These are phyloP conservation scores for Microctenopoma lineatum DNA, from an alignment of 2,797 vertebrate species.

Conservation along the genomic window DNA sequence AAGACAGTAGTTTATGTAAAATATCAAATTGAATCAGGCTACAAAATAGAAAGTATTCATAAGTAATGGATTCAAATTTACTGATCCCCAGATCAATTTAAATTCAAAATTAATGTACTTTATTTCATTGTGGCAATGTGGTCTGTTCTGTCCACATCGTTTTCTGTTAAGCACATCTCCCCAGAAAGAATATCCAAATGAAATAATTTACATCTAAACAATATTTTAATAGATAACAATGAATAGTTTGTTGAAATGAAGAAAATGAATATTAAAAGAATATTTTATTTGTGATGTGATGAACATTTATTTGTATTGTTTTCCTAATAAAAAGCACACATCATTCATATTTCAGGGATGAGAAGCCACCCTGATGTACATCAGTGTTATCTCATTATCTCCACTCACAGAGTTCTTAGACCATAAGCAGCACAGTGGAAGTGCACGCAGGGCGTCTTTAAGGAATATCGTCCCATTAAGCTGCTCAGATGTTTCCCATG, in stretches of 20 bases:
- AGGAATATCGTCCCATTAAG: slow-evolving; percentile 60
- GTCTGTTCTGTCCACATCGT: too few relatives aligned
- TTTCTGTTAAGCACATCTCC: neutral
- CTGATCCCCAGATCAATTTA: too few relatives aligned
- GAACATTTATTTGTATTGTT: neutral
- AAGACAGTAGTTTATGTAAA: too few relatives aligned
- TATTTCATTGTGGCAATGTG: too few relatives aligned
- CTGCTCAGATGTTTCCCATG: slow-evolving; percentile 40
- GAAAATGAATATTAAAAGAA: neutral
- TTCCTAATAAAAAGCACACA: neutral
- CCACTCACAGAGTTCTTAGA: slow-evolving; percentile 41
- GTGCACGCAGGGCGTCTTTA: slow-evolving; percentile 38
- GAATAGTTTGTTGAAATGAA: neutral
- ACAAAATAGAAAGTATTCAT: too few relatives aligned
- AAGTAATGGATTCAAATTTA: too few relatives aligned
- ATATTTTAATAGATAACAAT: neutral
- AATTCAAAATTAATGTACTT: too few relatives aligned
- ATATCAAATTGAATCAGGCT: too few relatives aligned
- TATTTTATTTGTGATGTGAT: neutral
- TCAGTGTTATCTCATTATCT: slow-evolving; percentile 60
- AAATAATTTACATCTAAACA: neutral
- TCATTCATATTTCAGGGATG: slow-evolving; percentile 24
- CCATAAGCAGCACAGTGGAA: slow-evolving; percentile 50
- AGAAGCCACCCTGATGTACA: slow-evolving; percentile 26
- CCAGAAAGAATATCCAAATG: neutral